Conservation (phyloP, 2,797 vertebrate species). For the Anniella stebbinsi region DNA sequence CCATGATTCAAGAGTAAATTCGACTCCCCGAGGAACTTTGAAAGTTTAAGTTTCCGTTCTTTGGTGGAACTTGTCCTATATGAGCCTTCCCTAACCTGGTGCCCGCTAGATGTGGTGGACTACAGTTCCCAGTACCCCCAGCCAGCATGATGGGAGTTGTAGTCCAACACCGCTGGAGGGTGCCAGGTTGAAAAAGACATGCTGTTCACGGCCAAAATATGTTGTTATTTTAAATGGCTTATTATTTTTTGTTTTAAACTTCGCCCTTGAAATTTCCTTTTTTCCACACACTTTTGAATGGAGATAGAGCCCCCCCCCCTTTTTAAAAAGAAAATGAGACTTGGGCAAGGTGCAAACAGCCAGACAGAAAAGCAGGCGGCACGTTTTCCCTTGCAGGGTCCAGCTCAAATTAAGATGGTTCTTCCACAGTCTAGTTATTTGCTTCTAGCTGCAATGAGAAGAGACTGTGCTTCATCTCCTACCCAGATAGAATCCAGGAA, state of each 20-base stretch:
- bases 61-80: background rate
- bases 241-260: background rate
- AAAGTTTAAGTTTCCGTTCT: no score
- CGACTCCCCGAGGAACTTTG: background rate
- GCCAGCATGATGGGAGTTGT: no score
- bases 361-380: background rate
- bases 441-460: background rate
- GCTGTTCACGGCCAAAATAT: background rate
- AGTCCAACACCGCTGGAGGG: no score
- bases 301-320: background rate
- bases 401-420: background rate
- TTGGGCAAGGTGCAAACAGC: no score
- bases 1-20: background rate
- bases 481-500: background rate
- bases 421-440: background rate
- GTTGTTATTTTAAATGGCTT: background rate
- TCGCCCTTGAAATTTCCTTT: background rate
- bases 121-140: no score
- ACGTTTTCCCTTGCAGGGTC: background rate
- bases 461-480: no score
- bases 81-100: no score
- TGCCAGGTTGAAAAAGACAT: no score
- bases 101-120: no score
- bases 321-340: background rate
- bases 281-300: background rate